phyloP scores from a whole-genome alignment of 2,113 vertebrate species.

The Cygnus buccinator region DNA sequence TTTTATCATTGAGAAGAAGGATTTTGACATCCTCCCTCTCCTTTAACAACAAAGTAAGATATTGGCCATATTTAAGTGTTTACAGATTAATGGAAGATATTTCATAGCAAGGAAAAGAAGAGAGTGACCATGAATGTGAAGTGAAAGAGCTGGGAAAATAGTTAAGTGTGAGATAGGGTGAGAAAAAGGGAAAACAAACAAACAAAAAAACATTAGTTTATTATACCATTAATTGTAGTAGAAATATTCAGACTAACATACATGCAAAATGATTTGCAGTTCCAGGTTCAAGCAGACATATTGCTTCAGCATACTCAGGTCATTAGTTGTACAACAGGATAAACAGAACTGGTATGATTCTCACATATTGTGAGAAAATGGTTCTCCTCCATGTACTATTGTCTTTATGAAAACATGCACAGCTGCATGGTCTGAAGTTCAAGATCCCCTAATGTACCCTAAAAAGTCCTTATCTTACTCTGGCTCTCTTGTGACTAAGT shows the following conservation, averaged over 20 bases:
- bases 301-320: neutral
- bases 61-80: neutral
- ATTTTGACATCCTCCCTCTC: neutral
- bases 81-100: neutral
- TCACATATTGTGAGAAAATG: neutral
- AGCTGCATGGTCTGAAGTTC: neutral
- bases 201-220: neutral
- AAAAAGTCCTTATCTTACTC: conserved; percentile 12
- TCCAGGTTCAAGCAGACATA: neutral
- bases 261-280: neutral
- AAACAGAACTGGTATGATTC: neutral
- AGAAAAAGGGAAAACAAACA: neutral
- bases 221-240: neutral
- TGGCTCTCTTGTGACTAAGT: conserved; percentile 41
- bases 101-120: neutral
- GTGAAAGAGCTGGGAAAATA: neutral
- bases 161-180: neutral
- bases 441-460: neutral
- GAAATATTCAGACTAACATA: neutral
- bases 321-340: neutral
- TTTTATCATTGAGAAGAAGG: neutral
- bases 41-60: neutral
- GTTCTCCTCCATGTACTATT: neutral
- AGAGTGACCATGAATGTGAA: neutral
- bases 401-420: neutral